Evolutionary conservation across 1,140 invertebrate genomes (phyloP).

Genomic region (Chlorops oryzae): DNA sequence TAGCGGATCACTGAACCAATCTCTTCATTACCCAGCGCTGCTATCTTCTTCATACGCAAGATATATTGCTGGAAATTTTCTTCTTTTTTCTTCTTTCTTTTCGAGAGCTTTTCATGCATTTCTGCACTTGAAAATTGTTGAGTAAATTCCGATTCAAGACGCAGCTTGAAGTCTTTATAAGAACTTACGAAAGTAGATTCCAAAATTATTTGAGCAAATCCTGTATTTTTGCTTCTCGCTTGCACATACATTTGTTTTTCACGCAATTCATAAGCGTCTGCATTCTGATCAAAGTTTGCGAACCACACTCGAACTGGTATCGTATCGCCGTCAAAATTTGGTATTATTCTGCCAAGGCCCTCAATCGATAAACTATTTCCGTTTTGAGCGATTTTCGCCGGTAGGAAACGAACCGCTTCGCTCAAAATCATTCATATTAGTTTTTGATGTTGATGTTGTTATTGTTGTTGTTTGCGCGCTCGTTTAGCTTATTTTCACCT

Average conservation of each 20-base stretch:
- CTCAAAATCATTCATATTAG: too few species aligned
- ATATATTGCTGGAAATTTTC: not conserved
- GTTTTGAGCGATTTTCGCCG: too few species aligned
- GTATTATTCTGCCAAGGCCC: not conserved
- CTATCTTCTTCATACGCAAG: not conserved
- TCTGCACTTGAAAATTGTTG: not conserved
- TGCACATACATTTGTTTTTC: slow-evolving; percentile 1
- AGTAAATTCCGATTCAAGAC: not conserved
- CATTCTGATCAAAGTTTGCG: not conserved
- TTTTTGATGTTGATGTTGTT: too few species aligned
- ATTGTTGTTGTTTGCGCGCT: too few species aligned
- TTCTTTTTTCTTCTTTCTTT: not conserved
- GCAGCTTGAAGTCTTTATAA: not conserved
- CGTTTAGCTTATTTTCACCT: too few species aligned
- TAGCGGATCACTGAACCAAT: not conserved
- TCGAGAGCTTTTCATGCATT: not conserved
- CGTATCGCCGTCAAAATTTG: not conserved
- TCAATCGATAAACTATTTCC: too few species aligned
- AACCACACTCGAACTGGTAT: not conserved
- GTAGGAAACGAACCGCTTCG: too few species aligned
- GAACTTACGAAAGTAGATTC: not conserved
- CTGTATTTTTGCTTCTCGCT: not conserved
- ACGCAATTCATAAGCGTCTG: too few species aligned
- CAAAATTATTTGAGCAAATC: not conserved
- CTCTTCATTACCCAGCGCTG: not conserved